Base-by-base conservation (phyloP, 2,113 vertebrate genomes). In the Coryphaenoides rupestris region DNA sequence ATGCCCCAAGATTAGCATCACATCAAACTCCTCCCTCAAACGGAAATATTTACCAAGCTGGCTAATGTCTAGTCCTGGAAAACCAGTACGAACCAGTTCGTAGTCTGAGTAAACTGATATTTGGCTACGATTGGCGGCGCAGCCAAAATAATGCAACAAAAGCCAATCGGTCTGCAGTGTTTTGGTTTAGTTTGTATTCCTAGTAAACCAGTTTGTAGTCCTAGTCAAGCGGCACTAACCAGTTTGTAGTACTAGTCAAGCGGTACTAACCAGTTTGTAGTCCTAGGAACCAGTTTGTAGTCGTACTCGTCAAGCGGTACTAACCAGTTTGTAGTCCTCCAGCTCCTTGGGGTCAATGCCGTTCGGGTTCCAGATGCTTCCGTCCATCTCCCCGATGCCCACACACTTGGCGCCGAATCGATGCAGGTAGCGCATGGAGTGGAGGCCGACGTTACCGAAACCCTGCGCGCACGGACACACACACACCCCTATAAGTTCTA, bases 341-440 rank as follows among this genome's bases (percentile, higher is more conserved):
- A 98, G 92, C 74, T 98, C 94, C 77, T 98, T 98, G 56, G 96
- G 96, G 86, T 98, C 93, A 59, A 99, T 96, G 63, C 96, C 96
- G 33, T 93, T 87, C 40, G 94, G 89, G 88, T 98, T 98, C 92
- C 93, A 99, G 83, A 99, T 96, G 58, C 73, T 92, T 57, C 95
- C 96, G 54, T 99, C 96, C 66, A 94, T 76, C 72, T 99, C 96
- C 61, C 92, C 95, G 0, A 99, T 83, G 60, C 92, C 96, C 33
- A 99, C 70, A 1, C 96, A 99, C 66, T 94, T 96, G 1, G 96
- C 96, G 45, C 96, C 96, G 2, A 89, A 94, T 4, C 96, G 95
- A 81, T 98, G 96, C 53, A 99, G 90, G 26, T 99, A 98, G 13
- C 96, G 93, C 96, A 99, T 98, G 13, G 94, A 92, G 81, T 98